phyloP scores from a whole-genome alignment of 2,797 vertebrate species.

The Neopelma chrysocephalum region DNA sequence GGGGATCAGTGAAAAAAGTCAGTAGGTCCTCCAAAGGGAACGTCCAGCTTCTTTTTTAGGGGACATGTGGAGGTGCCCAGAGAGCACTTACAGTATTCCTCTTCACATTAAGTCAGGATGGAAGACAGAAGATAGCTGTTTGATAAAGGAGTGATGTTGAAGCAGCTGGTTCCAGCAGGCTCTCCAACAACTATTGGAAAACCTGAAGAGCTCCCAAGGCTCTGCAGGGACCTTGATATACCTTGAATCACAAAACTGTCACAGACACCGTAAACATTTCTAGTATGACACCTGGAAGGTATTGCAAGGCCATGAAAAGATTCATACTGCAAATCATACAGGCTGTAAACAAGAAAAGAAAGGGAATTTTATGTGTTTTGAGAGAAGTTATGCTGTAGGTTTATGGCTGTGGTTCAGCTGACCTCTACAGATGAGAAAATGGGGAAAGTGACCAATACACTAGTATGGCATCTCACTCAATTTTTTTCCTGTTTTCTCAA shows the following conservation, averaged over 20 bases:
- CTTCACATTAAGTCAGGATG: background rate
- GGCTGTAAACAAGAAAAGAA: background rate
- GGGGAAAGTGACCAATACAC: background rate
- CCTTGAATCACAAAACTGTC: background rate
- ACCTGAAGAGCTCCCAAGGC: background rate
- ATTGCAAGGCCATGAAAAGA: background rate
- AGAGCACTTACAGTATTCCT: background rate
- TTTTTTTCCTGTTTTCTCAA: background rate
- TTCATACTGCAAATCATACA: background rate
- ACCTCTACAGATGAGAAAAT: background rate
- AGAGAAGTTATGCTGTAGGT: background rate
- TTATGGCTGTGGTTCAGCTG: background rate
- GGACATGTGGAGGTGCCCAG: background rate
- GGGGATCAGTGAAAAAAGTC: background rate
- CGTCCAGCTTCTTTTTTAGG: background rate
- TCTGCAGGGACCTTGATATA: background rate
- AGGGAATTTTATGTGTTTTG: background rate
- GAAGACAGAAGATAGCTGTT: background rate
- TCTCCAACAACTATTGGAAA: background rate
- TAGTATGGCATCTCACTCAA: background rate
- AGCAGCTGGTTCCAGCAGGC: background rate
- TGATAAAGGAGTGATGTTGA: background rate
- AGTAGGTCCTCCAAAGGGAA: background rate
- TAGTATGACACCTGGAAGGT: background rate
- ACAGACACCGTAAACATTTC: background rate